These are phyloP conservation scores for Hipparchia semele DNA, from an alignment of 2,888 invertebrate species.

Conservation along the genomic window DNA sequence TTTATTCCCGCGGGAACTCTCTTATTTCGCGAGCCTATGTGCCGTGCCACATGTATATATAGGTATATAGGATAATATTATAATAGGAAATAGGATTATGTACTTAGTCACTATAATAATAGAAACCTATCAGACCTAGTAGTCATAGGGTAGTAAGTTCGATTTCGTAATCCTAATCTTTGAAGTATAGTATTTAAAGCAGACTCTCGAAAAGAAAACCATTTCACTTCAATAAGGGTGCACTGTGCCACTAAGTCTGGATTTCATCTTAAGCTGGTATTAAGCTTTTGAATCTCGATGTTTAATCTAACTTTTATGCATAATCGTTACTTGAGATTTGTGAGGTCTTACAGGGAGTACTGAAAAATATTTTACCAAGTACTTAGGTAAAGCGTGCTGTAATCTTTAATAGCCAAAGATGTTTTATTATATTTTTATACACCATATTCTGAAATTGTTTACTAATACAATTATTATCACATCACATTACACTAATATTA, in stretches of 20 bases:
- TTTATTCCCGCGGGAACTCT: no score
- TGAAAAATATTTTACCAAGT: constrained; percentile 3
- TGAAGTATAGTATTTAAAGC: background rate
- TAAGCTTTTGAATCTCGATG: background rate
- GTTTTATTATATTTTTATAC: background rate
- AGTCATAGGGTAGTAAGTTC: no score
- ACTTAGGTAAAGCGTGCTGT: background rate
- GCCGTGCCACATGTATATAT: no score
- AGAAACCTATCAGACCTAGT: no score
- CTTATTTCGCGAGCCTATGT: no score
- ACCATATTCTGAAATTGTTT: background rate
- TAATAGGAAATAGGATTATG: no score
- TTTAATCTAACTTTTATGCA: background rate
- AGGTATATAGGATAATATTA: no score
- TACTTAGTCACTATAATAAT: no score
- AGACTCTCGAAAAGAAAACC: background rate
- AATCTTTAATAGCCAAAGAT: background rate
- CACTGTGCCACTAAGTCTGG: background rate
- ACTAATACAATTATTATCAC: background rate
- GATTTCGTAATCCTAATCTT: no score
- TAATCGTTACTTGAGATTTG: background rate
- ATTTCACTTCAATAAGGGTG: background rate
- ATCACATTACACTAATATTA: no score
- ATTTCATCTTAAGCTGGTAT: background rate
- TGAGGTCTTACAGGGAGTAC: background rate